These are phyloP conservation scores for Odontamblyopus rebecca DNA, from an alignment of 2,797 vertebrate genomes.

Conservation along the genomic window DNA sequence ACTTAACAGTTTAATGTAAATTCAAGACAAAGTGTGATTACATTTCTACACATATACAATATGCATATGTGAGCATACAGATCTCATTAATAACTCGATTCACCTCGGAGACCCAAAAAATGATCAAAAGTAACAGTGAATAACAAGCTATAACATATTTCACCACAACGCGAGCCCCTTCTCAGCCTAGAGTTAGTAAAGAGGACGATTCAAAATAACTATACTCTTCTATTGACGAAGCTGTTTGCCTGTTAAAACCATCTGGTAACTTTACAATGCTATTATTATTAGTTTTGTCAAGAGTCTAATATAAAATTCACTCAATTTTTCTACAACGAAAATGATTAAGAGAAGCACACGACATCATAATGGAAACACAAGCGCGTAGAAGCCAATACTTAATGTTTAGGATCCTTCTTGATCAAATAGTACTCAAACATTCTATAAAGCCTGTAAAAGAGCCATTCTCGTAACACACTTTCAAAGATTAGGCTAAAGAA, in stretches of 20 bases:
- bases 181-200: conserved; percentile 99
- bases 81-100: conserved; percentile 99
- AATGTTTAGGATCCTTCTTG: conserved; percentile 93
- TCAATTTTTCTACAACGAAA: conserved; percentile 99
- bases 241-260: conserved; percentile 97
- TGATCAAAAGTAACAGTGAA: conserved; percentile 99
- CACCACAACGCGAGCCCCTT: conserved; percentile 95
- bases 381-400: conserved; percentile 95
- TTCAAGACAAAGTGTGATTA: conserved; percentile 99
- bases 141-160: conserved; percentile 99
- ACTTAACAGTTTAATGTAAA: conserved; percentile 99
- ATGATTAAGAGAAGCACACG: conserved; percentile 99
- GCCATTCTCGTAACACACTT: conserved; percentile 98
- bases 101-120: conserved; percentile 99
- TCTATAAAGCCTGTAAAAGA: conserved; percentile 99
- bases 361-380: conserved; percentile 98
- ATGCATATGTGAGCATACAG: conserved; percentile 99
- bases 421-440: conserved; percentile 88
- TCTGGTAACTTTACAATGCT: conserved; percentile 96
- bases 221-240: conserved; percentile 96
- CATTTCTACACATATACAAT: conserved; percentile 99
- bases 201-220: conserved; percentile 98
- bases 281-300: conserved; percentile 90
- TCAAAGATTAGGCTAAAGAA: conserved; percentile 94
- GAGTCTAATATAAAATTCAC: conserved; percentile 98